Base-by-base conservation (phyloP, 2,888 invertebrate species). In the Iselma pallidipennis region DNA sequence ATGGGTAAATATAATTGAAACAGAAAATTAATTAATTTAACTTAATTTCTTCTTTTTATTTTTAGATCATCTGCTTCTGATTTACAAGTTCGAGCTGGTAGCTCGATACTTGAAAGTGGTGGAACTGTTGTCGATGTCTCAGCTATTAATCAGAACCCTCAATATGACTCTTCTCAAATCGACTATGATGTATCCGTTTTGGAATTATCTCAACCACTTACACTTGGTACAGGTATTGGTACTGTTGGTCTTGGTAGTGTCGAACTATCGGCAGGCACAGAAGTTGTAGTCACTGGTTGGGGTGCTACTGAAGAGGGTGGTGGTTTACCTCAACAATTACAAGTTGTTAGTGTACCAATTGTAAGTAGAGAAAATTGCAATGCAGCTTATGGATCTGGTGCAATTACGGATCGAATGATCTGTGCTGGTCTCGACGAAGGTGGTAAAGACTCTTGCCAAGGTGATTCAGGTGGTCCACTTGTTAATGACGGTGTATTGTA, bases 401-500 rank as follows among this genome's bases (percentile, higher is more conserved):
- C 57, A 2, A 58, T 72, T 25, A 83, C 84, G 0, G 68, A 75
- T 0, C 80, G 82, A 23, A 85, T 85, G 85, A 83, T 85, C 72
- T 85, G 85, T 51, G 85, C 85, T 0, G 85, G 84, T 0, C 82
- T 83, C 21, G 77, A 70, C 0, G 81, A 82, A 2, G 82, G 84
- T 0, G 81, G 83, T 2, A 82, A 83, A 49, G 85, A 85, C 71
- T 83, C 85, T 55, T 85, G 85, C 57, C 83, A 68, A 60, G 66
- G 64, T 4, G 67, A 68, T 61, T 68, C 67, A 42, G 67, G 67
- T 12, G 67, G 67, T 45, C 66, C 67, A 21, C 49, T 66, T 19
- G 55, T 61, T 12, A n/a, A 6, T 1, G 5, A 14, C 45, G 67
- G 67, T 7, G 48, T 53, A 28, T 54, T 69, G n/a, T 42, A 61